A percentile compares a stretch with the other conserved stretches of the same genome.
These are phyloP conservation scores for Myotis lucifugus DNA, from an alignment of 2,113 vertebrate genomes.

Conservation along the genomic window DNA sequence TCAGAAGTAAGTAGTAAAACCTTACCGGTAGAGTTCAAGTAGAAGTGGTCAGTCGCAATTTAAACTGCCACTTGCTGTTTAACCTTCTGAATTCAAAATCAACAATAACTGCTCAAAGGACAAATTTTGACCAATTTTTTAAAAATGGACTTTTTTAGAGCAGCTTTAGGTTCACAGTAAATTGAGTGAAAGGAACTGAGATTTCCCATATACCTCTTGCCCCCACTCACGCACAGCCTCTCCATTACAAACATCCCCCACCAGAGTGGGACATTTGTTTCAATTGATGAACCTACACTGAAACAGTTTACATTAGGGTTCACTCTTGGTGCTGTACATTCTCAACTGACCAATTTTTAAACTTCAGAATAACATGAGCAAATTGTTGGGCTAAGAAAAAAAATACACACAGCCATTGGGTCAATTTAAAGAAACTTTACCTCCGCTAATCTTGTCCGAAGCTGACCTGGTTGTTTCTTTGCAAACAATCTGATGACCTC, in stretches of 20 bases:
- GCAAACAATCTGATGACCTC: constrained; percentile 99
- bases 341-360: constrained; percentile 15
- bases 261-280: too few relatives aligned
- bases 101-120: neutral
- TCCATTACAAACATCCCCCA: neutral
- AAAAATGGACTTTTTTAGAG: neutral
- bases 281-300: neutral
- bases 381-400: neutral
- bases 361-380: neutral
- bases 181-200: neutral
- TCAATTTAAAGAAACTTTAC: constrained; percentile 81
- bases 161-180: neutral
- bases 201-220: neutral
- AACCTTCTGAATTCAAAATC: neutral
- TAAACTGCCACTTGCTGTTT: neutral
- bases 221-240: neutral
- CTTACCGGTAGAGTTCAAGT: neutral
- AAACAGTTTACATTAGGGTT: neutral
- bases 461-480: constrained; percentile 97
- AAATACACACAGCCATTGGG: neutral
- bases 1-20: neutral
- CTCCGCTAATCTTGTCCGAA: constrained; percentile 95
- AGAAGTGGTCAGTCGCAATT: neutral
- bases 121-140: neutral
- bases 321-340: neutral